Base-by-base conservation (phyloP, 1,140 invertebrate species). In the Drosophila arawakana region DNA sequence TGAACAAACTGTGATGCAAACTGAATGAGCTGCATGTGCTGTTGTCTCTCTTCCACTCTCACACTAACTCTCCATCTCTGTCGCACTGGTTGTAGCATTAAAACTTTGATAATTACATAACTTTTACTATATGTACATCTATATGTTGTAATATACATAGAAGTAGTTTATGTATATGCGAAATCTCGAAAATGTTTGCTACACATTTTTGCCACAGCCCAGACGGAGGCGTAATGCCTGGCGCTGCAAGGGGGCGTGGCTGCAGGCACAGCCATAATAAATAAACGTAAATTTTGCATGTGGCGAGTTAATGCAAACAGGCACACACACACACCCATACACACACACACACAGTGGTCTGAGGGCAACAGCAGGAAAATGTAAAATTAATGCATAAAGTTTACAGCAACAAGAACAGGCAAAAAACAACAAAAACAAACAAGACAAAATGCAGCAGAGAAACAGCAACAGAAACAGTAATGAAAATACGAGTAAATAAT, bases 311-410 rank as follows among this genome's bases (percentile, higher is more conserved):
- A 86, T 86, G 80, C 84, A 86, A 86, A 86, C 80, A 86, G 66
- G 66, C 73, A 76, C 61, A 58, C 78, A 58, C 78, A 67, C 62
- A 60, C 46, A 73, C 39, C 60, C 25, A 68, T 43, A 37, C 15
- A 65, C 50, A 76, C 69, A 69, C 62, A 60, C 71, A 66, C 61
- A 46, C 43, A 69, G 13, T 39, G 43, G 52, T 39, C 15, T 69
- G 62, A 18, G 8, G 3, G 18, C 18, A 41, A 58, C 47, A 77
- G 76, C 65, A 72, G 79, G 54, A 88, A 86, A 86, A 86, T 89
- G 83, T 86, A 86, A 88, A 88, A 86, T 86, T 86, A 86, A 88
- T 88, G 83, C 83, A 88, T 89, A 88, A 88, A 88, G 83, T 88
- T 88, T 88, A 73, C 83, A 89, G 76, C 80, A 78, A 72, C 74